Conservation (phyloP, 1,140 invertebrate genomes). For the Bursaphelenchus mucronatus region DNA sequence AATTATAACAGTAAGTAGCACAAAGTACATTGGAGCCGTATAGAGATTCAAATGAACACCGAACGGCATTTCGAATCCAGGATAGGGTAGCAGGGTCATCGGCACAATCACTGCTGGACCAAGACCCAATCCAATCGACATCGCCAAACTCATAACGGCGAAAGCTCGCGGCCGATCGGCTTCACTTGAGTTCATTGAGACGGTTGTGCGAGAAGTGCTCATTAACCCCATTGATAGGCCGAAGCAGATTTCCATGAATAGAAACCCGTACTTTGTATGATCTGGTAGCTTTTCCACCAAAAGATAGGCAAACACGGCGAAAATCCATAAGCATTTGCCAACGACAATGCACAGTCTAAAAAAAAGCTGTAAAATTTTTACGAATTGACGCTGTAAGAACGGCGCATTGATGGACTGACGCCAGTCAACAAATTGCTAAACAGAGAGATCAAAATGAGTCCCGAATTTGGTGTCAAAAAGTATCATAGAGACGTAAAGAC, state of each 20-base stretch:
- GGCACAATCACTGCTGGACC: slow-evolving; percentile 18
- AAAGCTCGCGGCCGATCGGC: slow-evolving; percentile 19
- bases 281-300: slow-evolving; percentile 10
- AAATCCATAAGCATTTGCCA: slow-evolving; percentile 18
- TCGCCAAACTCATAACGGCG: slow-evolving; percentile 16
- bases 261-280: background rate
- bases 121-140: slow-evolving; percentile 16
- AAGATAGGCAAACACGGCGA: slow-evolving; percentile 13
- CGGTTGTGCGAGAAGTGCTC: slow-evolving; percentile 10
- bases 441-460: too few species aligned
- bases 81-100: slow-evolving; percentile 22
- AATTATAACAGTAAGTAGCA: slow-evolving; percentile 5
- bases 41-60: slow-evolving; percentile 31
- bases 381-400: too few species aligned
- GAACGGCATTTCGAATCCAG: slow-evolving; percentile 20
- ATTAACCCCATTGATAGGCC: slow-evolving; percentile 19
- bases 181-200: slow-evolving; percentile 19
- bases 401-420: too few species aligned
- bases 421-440: too few species aligned
- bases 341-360: slow-evolving; percentile 6
- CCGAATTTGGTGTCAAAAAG: too few species aligned
- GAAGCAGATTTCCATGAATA: background rate
- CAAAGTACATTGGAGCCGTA: slow-evolving; percentile 27
- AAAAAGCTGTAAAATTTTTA: too few species aligned
- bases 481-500: too few species aligned